Conservation (phyloP, 2,888 invertebrate species). For the Pterobdella sp. region DNA sequence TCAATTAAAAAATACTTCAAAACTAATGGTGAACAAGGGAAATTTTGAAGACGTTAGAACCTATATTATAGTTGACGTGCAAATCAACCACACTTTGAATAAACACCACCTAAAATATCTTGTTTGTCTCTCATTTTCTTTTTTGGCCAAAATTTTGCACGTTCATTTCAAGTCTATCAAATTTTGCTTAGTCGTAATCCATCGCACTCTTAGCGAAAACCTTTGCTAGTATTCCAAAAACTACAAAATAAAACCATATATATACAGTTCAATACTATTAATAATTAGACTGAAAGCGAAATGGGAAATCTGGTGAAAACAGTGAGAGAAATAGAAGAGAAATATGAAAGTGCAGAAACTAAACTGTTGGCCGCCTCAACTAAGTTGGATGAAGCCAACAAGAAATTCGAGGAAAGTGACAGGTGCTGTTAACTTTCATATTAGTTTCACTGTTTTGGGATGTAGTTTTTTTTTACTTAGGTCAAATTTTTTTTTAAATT, state of each 20-base stretch:
- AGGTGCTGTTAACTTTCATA: slow-evolving; percentile 12
- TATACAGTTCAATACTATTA: no score
- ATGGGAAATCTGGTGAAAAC: slow-evolving; percentile 27
- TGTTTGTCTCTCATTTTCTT: no score
- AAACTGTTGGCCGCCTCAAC: slow-evolving; percentile 22
- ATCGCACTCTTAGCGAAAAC: no score
- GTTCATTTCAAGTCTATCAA: no score
- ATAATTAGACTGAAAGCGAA: slow-evolving; percentile 27
- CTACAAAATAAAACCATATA: no score
- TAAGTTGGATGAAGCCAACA: slow-evolving; percentile 29
- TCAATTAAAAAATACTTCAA: neutral
- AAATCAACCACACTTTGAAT: no score
- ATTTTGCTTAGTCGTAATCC: no score
- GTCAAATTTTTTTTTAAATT: no score
- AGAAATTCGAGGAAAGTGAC: slow-evolving; percentile 31
- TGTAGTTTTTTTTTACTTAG: no score
- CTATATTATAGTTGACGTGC: neutral
- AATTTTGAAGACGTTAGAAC: neutral
- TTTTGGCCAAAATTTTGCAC: no score
- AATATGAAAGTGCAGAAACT: slow-evolving; percentile 29
- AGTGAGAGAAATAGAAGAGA: slow-evolving; percentile 30
- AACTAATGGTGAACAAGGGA: neutral
- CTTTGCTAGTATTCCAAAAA: no score
- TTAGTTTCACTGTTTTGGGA: neutral
- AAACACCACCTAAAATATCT: no score